Evolutionary conservation across 1,140 invertebrate species (phyloP).

Genomic region (Lepeophtheirus salmonis): DNA sequence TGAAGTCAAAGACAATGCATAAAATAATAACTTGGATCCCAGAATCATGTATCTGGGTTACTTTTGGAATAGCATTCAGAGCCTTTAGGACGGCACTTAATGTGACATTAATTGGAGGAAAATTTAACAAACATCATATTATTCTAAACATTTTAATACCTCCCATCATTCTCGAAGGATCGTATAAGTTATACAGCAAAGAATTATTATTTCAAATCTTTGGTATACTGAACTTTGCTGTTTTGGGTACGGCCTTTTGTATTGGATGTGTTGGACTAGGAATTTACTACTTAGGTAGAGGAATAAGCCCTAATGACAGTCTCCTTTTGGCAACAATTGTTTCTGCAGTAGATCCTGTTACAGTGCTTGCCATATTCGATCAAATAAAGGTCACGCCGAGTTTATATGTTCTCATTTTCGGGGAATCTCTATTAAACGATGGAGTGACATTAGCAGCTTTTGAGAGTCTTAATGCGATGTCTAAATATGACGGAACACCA

Average conservation of each 20-base stretch:
- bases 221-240: constrained; percentile 35
- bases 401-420: constrained; percentile 95
- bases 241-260: constrained; percentile 36
- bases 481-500: constrained; percentile 29
- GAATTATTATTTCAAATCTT: constrained; percentile 35
- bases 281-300: constrained; percentile 57
- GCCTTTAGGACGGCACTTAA: not conserved
- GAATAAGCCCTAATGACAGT: constrained; percentile 59
- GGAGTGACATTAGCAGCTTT: constrained; percentile 63
- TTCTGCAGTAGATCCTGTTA: constrained; percentile 91
- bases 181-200: constrained; percentile 32
- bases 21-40: not conserved
- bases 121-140: not conserved
- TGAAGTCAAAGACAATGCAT: not conserved
- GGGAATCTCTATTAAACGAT: constrained; percentile 89
- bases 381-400: constrained; percentile 97
- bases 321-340: constrained; percentile 82
- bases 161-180: constrained; percentile 32
- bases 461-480: constrained; percentile 31
- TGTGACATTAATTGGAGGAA: not conserved
- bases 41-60: not conserved
- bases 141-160: constrained; percentile 22
- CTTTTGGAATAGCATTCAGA: not conserved
- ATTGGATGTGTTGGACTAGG: constrained; percentile 31
- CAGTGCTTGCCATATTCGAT: constrained; percentile 91